A percentile compares a stretch with the other conserved stretches of the same genome.
phyloP scores from a whole-genome alignment of 2,888 invertebrate species.

The Alviniconcha strummeri region DNA sequence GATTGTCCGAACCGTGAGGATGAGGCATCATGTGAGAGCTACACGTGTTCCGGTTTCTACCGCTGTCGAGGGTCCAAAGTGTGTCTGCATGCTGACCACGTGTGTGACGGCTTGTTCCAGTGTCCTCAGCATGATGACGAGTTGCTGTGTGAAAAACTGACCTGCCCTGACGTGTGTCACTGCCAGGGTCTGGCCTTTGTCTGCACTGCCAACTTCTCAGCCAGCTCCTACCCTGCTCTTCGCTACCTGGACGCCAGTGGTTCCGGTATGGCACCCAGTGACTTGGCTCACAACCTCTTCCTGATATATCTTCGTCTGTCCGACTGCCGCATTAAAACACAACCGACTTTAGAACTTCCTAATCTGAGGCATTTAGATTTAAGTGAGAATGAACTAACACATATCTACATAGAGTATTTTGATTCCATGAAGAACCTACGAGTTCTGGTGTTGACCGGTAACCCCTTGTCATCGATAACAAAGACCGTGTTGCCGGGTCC shows the following conservation, averaged over 20 bases:
- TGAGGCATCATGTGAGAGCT: neutral
- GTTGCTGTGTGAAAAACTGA: slow-evolving; percentile 3
- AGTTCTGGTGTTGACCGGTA: neutral
- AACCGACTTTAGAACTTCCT: neutral
- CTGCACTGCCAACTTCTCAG: neutral
- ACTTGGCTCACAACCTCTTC: neutral
- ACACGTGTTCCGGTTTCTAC: slow-evolving; percentile 4
- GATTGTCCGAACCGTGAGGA: slow-evolving; percentile 1
- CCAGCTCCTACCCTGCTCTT: neutral
- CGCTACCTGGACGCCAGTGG: neutral
- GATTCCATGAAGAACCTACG: neutral
- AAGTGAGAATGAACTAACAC: neutral
- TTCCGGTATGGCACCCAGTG: neutral
- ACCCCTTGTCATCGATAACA: neutral
- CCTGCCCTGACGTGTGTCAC: neutral
- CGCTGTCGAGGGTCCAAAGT: slow-evolving; percentile 2
- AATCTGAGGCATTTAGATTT: slow-evolving; percentile 18
- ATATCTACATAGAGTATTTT: slow-evolving; percentile 5
- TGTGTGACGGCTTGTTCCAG: slow-evolving; percentile 15
- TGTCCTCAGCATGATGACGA: slow-evolving; percentile 20
- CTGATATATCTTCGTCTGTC: neutral
- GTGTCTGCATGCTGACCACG: slow-evolving; percentile 10
- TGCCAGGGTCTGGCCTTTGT: slow-evolving; percentile 12
- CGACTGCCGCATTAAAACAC: neutral
- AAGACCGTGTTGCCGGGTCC: neutral